Evolutionary conservation across 2,113 vertebrate species (phyloP), one percentile per base, ranked within the genome.

Genomic region (Tiliqua scincoides): DNA sequence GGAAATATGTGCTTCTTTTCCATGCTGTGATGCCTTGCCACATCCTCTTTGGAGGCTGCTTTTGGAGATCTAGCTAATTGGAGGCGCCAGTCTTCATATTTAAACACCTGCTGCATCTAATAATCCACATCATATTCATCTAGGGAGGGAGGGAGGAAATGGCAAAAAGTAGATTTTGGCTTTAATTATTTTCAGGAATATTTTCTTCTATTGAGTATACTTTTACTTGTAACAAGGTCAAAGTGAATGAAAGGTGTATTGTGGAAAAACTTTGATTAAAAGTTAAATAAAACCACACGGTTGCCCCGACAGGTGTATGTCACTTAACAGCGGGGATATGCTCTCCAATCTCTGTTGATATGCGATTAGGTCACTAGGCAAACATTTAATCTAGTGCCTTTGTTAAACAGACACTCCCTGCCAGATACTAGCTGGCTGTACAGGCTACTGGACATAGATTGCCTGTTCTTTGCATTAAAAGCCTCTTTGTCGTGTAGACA

Each of bases 1-100:
- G 93, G 94, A 95, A 96, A 86, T 75, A 90, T 86, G 92, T 82
- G 79, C 84, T 93, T 93, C 90, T 93, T 90, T 92, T 93, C 94
- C 94, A 92, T 91, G 94, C 90, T 79, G 88, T 79, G 86, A 75
- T 91, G 95, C 91, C 92, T 93, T 89, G 88, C 68, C 91, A 93
- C 89, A 92, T 78, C 84, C 93, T 94, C 86, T 90, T 89, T 83
- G 86, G n/a, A 88, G 89, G 18, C 80, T 88, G 83, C 82, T 89
- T 91, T 72, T 94, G 86, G 91, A 92, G 88, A 91, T 91, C 91
- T 90, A 83, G 92, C 94, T 95, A 91, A 96, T 91, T 90, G 79
- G 83, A 92, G 91, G 89, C 92, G 72, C 35, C n/a, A 6, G 86
- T 78, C 87, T 89, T 62, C 40, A 35, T 77, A 84, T 91, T 90